phyloP scores from a whole-genome alignment of 2,888 invertebrate species.

The Pristionchus arcanus region DNA sequence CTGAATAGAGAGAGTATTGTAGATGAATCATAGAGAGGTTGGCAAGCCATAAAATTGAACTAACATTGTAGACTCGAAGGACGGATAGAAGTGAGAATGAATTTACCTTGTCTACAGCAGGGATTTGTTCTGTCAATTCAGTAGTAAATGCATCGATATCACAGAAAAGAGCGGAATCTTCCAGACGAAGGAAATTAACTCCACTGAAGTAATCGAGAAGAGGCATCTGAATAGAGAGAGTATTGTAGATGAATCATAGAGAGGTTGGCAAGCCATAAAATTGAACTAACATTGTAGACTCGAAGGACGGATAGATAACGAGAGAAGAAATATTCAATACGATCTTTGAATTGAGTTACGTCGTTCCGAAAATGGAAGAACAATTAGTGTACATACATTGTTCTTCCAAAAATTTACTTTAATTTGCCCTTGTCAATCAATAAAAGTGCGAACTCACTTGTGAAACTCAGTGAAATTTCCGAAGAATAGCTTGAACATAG shows the following conservation, averaged over 20 bases:
- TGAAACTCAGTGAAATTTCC: conserved; percentile 64
- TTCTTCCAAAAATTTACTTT: no score
- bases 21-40: not conserved
- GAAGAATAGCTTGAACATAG: conserved; percentile 74
- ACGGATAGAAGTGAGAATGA: not conserved
- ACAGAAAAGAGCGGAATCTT: conserved; percentile 86
- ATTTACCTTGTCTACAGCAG: conserved; percentile 86
- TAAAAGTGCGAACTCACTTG: conserved; percentile 45
- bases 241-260: not conserved
- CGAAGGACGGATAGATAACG: conserved; percentile 84
- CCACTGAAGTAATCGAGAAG: conserved; percentile 93
- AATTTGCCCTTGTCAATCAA: no score
- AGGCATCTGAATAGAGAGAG: conserved; percentile 84
- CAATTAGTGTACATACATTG: no score
- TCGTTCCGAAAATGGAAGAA: conserved; percentile 39
- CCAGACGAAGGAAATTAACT: conserved; percentile 92
- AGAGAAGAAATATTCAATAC: conserved; percentile 80
- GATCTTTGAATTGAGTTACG: conserved; percentile 64
- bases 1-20: conserved; percentile 79
- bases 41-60: not conserved
- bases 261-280: not conserved
- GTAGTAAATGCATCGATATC: conserved; percentile 85
- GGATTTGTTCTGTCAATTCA: conserved; percentile 77
- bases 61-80: conserved; percentile 65
- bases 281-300: conserved; percentile 61